phyloP scores from a whole-genome alignment of 2,113 vertebrate species.

The Hippocampus guttulatus region DNA sequence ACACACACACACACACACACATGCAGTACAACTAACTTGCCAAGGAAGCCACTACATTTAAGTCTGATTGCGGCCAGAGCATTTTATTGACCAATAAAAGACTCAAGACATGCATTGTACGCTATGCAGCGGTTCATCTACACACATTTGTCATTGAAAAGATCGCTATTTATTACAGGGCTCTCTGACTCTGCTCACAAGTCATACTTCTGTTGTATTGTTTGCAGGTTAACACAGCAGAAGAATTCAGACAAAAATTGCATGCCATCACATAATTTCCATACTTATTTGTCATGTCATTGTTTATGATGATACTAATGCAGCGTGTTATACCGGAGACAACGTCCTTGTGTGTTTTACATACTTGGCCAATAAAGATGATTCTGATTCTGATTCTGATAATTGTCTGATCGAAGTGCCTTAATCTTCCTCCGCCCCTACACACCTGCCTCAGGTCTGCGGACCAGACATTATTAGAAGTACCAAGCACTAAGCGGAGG shows the following conservation, averaged over 20 bases:
- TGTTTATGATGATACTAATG: no score
- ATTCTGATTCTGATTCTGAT: no score
- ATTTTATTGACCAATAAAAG: constrained; percentile 56
- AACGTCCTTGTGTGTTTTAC: no score
- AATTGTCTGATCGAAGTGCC: not conserved
- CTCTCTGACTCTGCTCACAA: constrained; percentile 15
- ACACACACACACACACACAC: not conserved
- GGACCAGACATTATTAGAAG: no score
- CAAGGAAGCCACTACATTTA: constrained; percentile 44
- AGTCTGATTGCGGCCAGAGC: constrained; percentile 19
- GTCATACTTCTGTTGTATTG: not conserved
- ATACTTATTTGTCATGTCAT: no score
- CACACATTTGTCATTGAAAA: constrained; percentile 44
- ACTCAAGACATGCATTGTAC: constrained; percentile 12
- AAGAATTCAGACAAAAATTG: not conserved
- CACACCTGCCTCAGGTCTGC: no score
- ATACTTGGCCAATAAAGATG: no score
- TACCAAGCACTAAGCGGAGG: no score
- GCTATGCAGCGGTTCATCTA: constrained; percentile 4
- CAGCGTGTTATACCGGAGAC: no score
- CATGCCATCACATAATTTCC: not conserved
- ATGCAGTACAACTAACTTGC: constrained; percentile 28
- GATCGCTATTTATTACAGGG: constrained; percentile 21
- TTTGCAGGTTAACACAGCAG: constrained; percentile 8
- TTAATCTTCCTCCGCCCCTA: no score